Evolutionary conservation across 2,888 invertebrate species (phyloP), one percentile per base, ranked within the genome.

Genomic region (Drosophila kuntzei): DNA sequence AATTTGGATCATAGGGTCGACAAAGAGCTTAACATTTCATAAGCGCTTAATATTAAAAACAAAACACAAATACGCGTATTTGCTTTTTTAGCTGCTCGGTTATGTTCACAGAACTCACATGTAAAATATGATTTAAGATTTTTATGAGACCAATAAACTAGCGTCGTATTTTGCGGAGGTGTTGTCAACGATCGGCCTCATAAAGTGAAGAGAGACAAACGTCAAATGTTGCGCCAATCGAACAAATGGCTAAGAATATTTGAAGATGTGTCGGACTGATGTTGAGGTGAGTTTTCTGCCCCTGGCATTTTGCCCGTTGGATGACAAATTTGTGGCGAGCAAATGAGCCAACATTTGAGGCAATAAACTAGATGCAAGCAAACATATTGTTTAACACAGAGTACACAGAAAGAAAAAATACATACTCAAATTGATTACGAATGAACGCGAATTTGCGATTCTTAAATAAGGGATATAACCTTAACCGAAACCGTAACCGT

Each of bases 251-350:
- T 53, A 41, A 18, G 55, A 50, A 46, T 57, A 44, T 25, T 43
- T 18, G 4, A 66, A 60, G 60, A 54, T 49, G 29, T 44, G 36
- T 20, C 50, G 16, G 25, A 16, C n/a, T 41, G 29, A 1, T 29
- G 51, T 5, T 41, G 60, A 67, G 73, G 60, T 71, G 44, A 58
- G 55, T 60, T 34, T 66, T 60, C 34, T 68, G 51, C 49, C 62
- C 29, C 71, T 79, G 82, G 80, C 84, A 79, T 29, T 29, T 55
- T 84, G 81, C 81, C 65, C 73, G 44, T 55, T 63, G 43, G 14
- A 44, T 39, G 71, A 80, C 80, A 81, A 80, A 79, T 78, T 81
- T 79, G 79, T 71, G 79, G 64, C 68, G 49, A 49, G 64, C 65
- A 67, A 79, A 66, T 68, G 71, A 55, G 68, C 25, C 32, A 49